Evolutionary conservation across 2,113 vertebrate genomes (phyloP).

Genomic region (Lasiurus cinereus): DNA sequence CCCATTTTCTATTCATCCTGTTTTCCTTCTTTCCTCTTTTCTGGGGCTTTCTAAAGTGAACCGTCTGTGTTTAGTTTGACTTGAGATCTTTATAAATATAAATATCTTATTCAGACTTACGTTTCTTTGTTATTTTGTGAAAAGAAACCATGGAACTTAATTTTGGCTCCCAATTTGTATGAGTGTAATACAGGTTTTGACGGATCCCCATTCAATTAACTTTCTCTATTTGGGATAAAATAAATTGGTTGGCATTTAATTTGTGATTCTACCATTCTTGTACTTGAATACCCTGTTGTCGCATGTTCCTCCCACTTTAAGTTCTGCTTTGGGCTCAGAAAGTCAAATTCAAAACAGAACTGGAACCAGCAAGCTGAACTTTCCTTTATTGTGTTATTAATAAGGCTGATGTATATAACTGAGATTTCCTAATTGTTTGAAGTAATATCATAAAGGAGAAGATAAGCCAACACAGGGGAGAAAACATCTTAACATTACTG

Average conservation of each 20-base stretch:
- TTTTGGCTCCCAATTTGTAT: not conserved
- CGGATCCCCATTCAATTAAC: not conserved
- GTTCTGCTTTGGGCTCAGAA: not conserved
- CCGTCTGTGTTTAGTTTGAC: not conserved
- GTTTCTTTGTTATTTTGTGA: not conserved
- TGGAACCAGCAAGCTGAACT: not conserved
- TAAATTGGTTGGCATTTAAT: not conserved
- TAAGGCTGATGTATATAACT: not conserved
- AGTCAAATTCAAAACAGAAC: not conserved
- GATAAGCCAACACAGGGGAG: not conserved
- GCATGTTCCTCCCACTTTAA: not conserved
- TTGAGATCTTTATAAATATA: conserved; percentile 16
- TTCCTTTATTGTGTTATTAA: conserved; percentile 17
- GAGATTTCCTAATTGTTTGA: not conserved
- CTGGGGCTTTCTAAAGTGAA: conserved; percentile 28
- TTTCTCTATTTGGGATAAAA: conserved; percentile 1
- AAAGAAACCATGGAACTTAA: not conserved
- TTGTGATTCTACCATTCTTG: not conserved
- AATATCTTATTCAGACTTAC: not conserved
- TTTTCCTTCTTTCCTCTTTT: conserved; percentile 10
- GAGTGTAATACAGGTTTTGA: not conserved
- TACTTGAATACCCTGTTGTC: not conserved
- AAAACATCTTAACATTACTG: not conserved
- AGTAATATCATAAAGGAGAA: not conserved
- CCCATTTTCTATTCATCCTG: not conserved